These are phyloP conservation scores for Sitta europaea DNA, from an alignment of 2,113 vertebrate genomes.

Conservation along the genomic window DNA sequence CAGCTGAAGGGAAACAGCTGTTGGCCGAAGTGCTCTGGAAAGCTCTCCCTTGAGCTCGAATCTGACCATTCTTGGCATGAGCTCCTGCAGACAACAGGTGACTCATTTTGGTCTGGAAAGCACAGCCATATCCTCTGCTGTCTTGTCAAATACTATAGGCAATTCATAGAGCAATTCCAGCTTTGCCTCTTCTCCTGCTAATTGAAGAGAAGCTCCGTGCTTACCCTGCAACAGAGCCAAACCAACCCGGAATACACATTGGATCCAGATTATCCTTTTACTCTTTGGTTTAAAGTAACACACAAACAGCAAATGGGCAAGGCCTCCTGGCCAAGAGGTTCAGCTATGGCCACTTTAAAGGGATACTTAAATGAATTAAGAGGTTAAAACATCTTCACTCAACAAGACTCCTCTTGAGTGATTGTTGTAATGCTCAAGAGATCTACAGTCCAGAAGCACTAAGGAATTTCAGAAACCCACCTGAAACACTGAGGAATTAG, in stretches of 20 bases:
- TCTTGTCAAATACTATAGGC: neutral
- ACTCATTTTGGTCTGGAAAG: constrained; percentile 44
- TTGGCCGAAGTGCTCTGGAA: constrained; percentile 37
- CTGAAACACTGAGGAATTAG: neutral
- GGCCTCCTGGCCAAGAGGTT: neutral
- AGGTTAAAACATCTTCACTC: neutral
- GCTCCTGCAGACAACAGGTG: constrained; percentile 52
- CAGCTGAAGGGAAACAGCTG: constrained; percentile 52
- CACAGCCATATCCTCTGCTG: neutral
- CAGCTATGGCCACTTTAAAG: neutral
- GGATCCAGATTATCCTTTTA: neutral
- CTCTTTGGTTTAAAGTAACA: neutral
- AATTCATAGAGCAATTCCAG: neutral
- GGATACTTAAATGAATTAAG: neutral
- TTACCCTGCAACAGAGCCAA: neutral
- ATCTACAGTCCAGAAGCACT: neutral
- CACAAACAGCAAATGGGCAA: neutral
- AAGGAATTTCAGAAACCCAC: neutral
- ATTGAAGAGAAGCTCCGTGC: neutral
- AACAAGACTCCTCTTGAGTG: neutral
- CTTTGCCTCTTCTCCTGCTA: neutral
- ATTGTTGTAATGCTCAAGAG: neutral
- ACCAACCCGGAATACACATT: neutral
- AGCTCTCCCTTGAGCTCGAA: neutral
- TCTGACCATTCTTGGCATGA: constrained; percentile 9